Base-by-base conservation (phyloP, 2,888 invertebrate genomes). In the Plagodis pulveraria region DNA sequence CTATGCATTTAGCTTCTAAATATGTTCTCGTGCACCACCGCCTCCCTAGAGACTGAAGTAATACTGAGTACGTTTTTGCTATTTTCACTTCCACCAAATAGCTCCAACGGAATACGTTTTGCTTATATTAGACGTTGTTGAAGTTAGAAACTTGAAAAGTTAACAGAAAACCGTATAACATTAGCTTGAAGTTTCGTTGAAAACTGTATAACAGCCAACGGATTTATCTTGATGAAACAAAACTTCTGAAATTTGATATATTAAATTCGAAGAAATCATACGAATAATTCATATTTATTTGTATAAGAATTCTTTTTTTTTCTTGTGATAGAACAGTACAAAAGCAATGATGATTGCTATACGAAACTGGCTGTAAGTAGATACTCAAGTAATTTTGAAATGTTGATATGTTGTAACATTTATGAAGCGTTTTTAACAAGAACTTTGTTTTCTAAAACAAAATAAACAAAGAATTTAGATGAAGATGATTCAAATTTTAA, bases 31-130 rank as follows among this genome's bases (percentile, higher is more conserved):
- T 55, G 40, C 34, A 55, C 34, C 42, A 44, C 56, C 59, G 11
- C 11, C 8, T 10, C 52, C 44, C 58, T 38, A 8, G 60, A 60
- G 62, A 71, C 68, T 66, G 57, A 10, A 67, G 71, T 72, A 76
- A 77, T 74, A 69, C 63, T 52, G 63, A 63, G 70, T 70, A 72
- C 69, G 71, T 69, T 70, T 70, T 71, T 66, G 67, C 69, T 62
- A 51, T 40, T 65, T 49, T 41, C 40, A 38, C 38, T 40, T 40
- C 43, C 33, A 9, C 43, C 7, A 8, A 35, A 40, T 50, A 52
- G 38, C 34, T 45, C 34, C 36, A 46, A 51, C 43, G 44, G 40
- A 40, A 50, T 50, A 46, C 43, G 46, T 47, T 50, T 46, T 42
- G 45, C 49, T 54, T 58, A 41, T 45, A 50, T 53, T 54, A 50